A percentile compares a stretch with the other conserved stretches of the same genome.
phyloP scores from a whole-genome alignment of 2,888 invertebrate species.

The Habrosyne pyritoides region DNA sequence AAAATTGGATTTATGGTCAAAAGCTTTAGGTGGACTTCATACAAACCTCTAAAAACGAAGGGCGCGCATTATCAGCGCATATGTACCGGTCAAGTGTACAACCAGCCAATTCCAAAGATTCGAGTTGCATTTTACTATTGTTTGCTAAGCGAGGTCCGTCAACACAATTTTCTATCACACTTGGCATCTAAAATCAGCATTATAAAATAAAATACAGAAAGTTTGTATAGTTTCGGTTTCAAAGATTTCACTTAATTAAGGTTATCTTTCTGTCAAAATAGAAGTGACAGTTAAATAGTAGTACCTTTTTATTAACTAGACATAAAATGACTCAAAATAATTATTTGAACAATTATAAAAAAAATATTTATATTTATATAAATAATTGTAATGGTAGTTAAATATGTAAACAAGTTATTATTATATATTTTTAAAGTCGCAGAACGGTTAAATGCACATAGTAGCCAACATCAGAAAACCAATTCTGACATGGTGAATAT shows the following conservation, averaged over 20 bases:
- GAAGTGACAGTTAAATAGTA: not conserved
- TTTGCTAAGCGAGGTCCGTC: slow-evolving; percentile 58
- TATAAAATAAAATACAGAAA: slow-evolving; percentile 32
- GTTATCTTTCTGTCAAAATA: slow-evolving; percentile 32
- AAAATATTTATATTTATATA: not conserved
- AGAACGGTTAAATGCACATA: not conserved
- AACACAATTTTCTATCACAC: slow-evolving; percentile 57
- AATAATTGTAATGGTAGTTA: not conserved
- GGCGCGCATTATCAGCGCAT: slow-evolving; percentile 87
- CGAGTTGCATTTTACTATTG: slow-evolving; percentile 80
- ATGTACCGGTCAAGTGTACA: slow-evolving; percentile 91
- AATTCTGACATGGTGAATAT: too few relatives aligned
- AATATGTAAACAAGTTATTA: not conserved
- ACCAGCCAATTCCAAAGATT: slow-evolving; percentile 90
- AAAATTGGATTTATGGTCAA: not conserved
- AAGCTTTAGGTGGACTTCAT: slow-evolving; percentile 8
- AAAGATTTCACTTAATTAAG: slow-evolving; percentile 36
- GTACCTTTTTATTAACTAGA: slow-evolving; percentile 8
- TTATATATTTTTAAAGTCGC: not conserved
- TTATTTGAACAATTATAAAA: not conserved
- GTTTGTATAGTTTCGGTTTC: slow-evolving; percentile 27
- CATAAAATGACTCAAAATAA: slow-evolving; percentile 2
- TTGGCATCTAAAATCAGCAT: slow-evolving; percentile 72
- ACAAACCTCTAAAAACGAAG: slow-evolving; percentile 86
- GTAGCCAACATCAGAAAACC: not conserved